A percentile compares a stretch with the other conserved stretches of the same genome.
These are phyloP conservation scores for Ibidorhyncha struthersii DNA, from an alignment of 2,113 vertebrate species.

Conservation along the genomic window DNA sequence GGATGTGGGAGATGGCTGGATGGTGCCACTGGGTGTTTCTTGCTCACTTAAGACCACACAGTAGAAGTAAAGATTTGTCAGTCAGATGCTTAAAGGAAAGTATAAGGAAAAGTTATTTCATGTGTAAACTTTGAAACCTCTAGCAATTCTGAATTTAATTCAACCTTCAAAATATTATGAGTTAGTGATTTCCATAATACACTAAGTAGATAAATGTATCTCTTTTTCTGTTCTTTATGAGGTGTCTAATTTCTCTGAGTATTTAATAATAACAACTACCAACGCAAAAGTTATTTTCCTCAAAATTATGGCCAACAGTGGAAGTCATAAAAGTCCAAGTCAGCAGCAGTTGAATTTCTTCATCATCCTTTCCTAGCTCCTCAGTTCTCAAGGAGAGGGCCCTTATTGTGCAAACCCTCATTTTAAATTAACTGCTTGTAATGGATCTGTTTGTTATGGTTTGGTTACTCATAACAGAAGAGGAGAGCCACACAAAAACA, in stretches of 20 bases:
- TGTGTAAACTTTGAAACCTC: not conserved
- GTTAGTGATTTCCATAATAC: not conserved
- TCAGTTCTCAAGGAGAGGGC: fast-evolving
- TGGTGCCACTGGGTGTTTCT: not conserved
- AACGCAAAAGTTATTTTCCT: not conserved
- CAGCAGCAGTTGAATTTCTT: not conserved
- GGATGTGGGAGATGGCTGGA: not conserved
- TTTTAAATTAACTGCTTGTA: not conserved
- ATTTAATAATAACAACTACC: not conserved
- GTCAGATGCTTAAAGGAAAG: not conserved
- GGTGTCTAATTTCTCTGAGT: not conserved
- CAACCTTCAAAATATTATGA: not conserved
- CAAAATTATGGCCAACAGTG: not conserved
- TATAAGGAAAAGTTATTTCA: not conserved
- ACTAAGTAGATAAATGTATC: fast-evolving
- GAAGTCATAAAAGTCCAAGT: not conserved
- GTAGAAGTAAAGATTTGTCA: not conserved
- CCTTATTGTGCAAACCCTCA: not conserved
- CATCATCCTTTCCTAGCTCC: not conserved
- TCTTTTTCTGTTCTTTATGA: not conserved
- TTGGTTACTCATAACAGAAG: not conserved
- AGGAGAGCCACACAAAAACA: not conserved
- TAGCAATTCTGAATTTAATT: not conserved
- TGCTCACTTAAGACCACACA: not conserved
- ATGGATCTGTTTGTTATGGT: not conserved